Conservation (phyloP, 2,888 invertebrate genomes). For the Fragum whitleyi region DNA sequence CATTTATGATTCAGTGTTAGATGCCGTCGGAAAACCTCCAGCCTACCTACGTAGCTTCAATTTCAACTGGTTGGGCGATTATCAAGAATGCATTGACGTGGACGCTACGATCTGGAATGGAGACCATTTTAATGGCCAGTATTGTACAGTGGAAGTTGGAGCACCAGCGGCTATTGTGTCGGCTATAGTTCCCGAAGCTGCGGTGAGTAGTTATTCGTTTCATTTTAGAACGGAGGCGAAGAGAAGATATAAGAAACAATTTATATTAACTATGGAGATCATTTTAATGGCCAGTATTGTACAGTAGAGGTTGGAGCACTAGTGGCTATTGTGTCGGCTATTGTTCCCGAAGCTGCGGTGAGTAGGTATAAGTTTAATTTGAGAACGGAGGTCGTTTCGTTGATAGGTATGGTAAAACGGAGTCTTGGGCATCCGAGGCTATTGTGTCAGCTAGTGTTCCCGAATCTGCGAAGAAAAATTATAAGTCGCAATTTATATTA, state of each 20-base stretch:
- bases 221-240: too few species aligned
- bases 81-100: constrained; percentile 16
- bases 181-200: constrained; percentile 13
- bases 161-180: constrained; percentile 3
- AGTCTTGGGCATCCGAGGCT: too few species aligned
- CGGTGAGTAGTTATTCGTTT: neutral
- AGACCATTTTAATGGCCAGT: constrained; percentile 4
- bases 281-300: constrained; percentile 12
- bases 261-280: too few species aligned
- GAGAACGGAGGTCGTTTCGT: too few species aligned
- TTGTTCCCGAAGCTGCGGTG: constrained; percentile 10
- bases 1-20: constrained; percentile 11
- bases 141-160: neutral
- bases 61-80: constrained; percentile 13
- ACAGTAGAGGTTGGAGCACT: neutral
- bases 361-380: too few species aligned
- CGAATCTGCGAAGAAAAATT: too few species aligned
- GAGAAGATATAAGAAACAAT: too few species aligned
- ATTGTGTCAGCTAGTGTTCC: too few species aligned
- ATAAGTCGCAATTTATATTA: too few species aligned
- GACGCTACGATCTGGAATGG: neutral
- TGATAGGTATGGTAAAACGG: too few species aligned
- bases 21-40: constrained; percentile 9
- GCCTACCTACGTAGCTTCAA: constrained; percentile 11
- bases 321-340: neutral